Base-by-base conservation (phyloP, 2,113 vertebrate genomes). In the Globicephala melas region DNA sequence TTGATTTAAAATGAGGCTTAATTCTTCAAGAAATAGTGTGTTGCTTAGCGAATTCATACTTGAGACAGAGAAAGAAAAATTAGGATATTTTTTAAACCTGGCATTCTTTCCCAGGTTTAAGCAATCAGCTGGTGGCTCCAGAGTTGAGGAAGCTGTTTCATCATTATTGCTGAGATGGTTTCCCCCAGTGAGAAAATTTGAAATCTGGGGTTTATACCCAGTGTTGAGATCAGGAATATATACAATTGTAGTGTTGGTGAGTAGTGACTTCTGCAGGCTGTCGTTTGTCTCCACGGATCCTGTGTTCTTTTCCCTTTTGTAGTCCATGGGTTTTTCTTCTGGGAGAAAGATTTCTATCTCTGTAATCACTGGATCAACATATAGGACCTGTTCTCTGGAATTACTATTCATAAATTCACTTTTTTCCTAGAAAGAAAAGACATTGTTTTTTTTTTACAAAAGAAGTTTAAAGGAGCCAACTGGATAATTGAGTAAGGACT, bases 151-250 rank as follows among this genome's bases (percentile, higher is more conserved):
- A 47, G 67, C 73, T 0, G 1, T 23, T 28, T 18, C 96, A 41
- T 95, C 62, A 0, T 81, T 38, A 4, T 77, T 94, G 1, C 76
- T 71, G 0, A 96, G 67, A 0, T 93, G 76, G 0, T 86, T 97
- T 4, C 33, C 97, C 28, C 7, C 55, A 0, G 47, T 0, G 11
- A 85, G 95, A 21, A 82, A 14, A 0, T 14, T 8, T 0, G 97
- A 98, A 82, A 94, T 80, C 89, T 99, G 99, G 4, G 99, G 99
- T 28, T 98, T 98, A 95, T 99, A 99, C 4, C 97, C 98, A 0
- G 97, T 81, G 71, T 60, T 74, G 31, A 62, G 93, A 50, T 83
- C 80, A 60, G 97, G 95, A 53, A 96, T 67, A 23, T 98, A 94
- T 18, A 79, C 82, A 14, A 28, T 7, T 0, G 2, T 13, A 26